Evolutionary conservation across 1,140 invertebrate genomes (phyloP).

Genomic region (Stenopsyche tienmushanensis): DNA sequence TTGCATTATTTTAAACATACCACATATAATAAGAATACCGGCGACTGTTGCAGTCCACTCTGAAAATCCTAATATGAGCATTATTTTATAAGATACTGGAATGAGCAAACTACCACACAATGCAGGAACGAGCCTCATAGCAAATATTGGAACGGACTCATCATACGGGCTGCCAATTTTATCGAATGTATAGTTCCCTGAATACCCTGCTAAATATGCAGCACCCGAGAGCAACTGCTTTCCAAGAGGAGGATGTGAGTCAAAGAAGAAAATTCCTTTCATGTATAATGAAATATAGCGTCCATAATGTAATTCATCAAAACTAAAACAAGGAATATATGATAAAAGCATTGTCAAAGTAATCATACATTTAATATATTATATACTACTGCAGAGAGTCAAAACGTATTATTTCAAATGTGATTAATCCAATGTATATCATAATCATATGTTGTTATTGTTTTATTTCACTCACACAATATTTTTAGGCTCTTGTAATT

Average conservation of each 20-base stretch:
- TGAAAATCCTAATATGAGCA: slow-evolving; percentile 76
- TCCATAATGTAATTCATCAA: slow-evolving; percentile 96
- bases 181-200: slow-evolving; percentile 81
- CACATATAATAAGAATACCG: slow-evolving; percentile 78
- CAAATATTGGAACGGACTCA: slow-evolving; percentile 76
- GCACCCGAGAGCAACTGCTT: slow-evolving; percentile 85
- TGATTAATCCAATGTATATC: too few species aligned
- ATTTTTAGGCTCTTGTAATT: slow-evolving; percentile 77
- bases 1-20: slow-evolving; percentile 55
- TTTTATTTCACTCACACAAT: slow-evolving; percentile 78
- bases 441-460: too few species aligned
- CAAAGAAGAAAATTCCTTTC: slow-evolving; percentile 92
- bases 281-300: slow-evolving; percentile 92
- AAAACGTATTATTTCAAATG: too few species aligned
- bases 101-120: slow-evolving; percentile 86
- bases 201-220: slow-evolving; percentile 77
- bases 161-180: slow-evolving; percentile 72
- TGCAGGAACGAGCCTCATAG: slow-evolving; percentile 83
- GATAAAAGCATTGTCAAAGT: slow-evolving; percentile 18
- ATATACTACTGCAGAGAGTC: too few species aligned
- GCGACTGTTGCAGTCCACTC: slow-evolving; percentile 81
- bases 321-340: slow-evolving; percentile 64
- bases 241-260: slow-evolving; percentile 92
- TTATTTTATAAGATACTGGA: slow-evolving; percentile 80
- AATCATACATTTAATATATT: too few species aligned